Conservation (phyloP, 2,113 vertebrate species). For the Addax nasomaculatus region DNA sequence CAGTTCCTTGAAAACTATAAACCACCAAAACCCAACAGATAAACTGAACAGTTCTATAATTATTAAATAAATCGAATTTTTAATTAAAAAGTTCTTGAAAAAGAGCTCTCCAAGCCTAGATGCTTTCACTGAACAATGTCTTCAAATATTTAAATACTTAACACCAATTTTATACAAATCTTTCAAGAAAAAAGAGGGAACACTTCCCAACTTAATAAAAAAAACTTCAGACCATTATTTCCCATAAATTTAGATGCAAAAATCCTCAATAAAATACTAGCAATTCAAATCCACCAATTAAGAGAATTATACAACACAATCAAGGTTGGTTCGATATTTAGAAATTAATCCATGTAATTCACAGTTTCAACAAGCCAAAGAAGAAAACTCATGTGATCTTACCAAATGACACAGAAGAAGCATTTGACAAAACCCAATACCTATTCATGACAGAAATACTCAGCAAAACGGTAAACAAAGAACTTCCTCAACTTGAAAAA, state of each 20-base stretch:
- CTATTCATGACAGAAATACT: neutral
- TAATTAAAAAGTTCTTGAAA: neutral
- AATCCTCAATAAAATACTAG: neutral
- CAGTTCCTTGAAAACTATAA: neutral
- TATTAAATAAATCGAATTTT: neutral
- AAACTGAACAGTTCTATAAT: neutral
- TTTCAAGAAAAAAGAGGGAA: neutral
- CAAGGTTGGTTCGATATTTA: neutral
- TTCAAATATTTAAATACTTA: neutral
- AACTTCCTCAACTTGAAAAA: neutral
- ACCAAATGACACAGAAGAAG: constrained; percentile 1
- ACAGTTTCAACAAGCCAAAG: neutral
- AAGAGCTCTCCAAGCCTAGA: neutral
- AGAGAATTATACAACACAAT: neutral
- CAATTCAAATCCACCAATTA: neutral
- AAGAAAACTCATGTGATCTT: neutral
- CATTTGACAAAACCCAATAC: neutral
- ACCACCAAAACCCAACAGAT: neutral
- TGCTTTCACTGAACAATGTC: neutral
- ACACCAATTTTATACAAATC: neutral
- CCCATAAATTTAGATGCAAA: neutral
- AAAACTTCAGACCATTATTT: neutral
- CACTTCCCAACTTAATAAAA: neutral
- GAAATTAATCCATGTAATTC: neutral
- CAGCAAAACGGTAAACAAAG: neutral